phyloP scores from a whole-genome alignment of 2,888 invertebrate genomes.

The Troglohyphantes excavatus region DNA sequence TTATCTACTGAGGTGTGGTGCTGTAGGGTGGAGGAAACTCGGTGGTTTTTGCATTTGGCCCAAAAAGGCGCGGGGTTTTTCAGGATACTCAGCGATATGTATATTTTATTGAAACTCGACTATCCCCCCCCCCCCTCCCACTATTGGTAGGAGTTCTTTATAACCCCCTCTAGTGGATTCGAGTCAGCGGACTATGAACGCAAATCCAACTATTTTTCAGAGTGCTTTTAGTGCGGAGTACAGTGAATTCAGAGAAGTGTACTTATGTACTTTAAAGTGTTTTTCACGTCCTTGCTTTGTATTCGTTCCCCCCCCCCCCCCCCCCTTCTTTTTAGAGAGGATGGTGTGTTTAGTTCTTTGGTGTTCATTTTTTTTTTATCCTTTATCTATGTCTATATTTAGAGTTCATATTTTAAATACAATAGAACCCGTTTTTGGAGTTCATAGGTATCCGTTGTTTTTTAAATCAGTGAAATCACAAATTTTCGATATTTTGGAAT shows the following conservation, averaged over 20 bases:
- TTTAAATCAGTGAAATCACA: too few relatives aligned
- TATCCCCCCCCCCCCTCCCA: not conserved
- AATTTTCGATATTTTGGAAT: too few relatives aligned
- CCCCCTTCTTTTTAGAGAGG: not conserved
- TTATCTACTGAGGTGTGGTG: not conserved
- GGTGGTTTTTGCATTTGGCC: slow-evolving; percentile 2
- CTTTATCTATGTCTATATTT: too few relatives aligned
- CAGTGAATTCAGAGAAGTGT: slow-evolving; percentile 11
- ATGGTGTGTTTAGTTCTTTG: not conserved
- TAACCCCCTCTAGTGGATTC: not conserved
- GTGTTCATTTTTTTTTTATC: too few relatives aligned
- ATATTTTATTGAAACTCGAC: slow-evolving; percentile 27
- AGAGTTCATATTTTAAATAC: too few relatives aligned
- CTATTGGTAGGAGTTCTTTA: not conserved
- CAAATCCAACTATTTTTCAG: slow-evolving; percentile 34
- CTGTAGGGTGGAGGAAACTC: too few relatives aligned
- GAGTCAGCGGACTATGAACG: slow-evolving; percentile 9
- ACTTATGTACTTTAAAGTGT: not conserved
- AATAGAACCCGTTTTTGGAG: too few relatives aligned
- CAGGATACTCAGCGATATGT: slow-evolving; percentile 9
- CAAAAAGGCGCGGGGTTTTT: not conserved
- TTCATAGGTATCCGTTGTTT: too few relatives aligned
- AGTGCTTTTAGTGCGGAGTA: slow-evolving; percentile 19
- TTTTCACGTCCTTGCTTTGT: slow-evolving; percentile 6
- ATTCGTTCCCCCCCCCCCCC: not conserved